Evolutionary conservation across 2,113 vertebrate genomes (phyloP), one percentile per base, ranked within the genome.

Genomic region (Paraplagusia blochii): DNA sequence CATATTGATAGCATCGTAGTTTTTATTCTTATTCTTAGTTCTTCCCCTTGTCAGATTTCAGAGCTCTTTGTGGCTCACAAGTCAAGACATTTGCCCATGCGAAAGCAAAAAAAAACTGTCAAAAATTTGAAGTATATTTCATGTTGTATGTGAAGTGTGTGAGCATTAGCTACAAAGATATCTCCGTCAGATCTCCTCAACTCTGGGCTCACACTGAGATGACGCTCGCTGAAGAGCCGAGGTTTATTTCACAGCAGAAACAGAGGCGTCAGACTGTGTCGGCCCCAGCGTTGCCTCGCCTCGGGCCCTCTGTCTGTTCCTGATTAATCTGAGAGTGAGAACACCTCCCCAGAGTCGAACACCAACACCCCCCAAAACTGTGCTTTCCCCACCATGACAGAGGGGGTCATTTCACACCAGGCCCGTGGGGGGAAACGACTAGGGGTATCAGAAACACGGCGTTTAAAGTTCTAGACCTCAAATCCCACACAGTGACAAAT

Each of bases 291-390:
- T 29, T 29, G 56, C 62, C 54, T 79, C 40, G 82, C 86, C 86
- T 77, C 65, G 10, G 78, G 83, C 61, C 65, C 54, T 50, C 53
- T 14, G 81, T 74, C 87, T 91, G 89, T 48, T 87, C 80, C 66
- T 90, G 74, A 91, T 91, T 90, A 90, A 67, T 64, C 53, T 11
- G 54, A 70, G 80, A 74, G 85, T 81, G 83, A 84, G 77, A 75
- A 72, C 78, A 73, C 62, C 66, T 79, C 78, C 70, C 66, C 65
- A 62, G 78, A 77, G 81, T 69, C 74, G 58, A 76, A 60, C 71
- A 59, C 47, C 58, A 29, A 29, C 22, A 29, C 70, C 46, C 9
- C 19, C 11, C 11, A 45, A 15, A 50, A 13, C 6, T 19, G 11
- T 33, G 44, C 44, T 36, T 10, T 40, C 57, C 16, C 63, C 34